A percentile compares a stretch with the other conserved stretches of the same genome.
Evolutionary conservation across 2,113 vertebrate genomes (phyloP).

Genomic region (Myrmecobius fasciatus): DNA sequence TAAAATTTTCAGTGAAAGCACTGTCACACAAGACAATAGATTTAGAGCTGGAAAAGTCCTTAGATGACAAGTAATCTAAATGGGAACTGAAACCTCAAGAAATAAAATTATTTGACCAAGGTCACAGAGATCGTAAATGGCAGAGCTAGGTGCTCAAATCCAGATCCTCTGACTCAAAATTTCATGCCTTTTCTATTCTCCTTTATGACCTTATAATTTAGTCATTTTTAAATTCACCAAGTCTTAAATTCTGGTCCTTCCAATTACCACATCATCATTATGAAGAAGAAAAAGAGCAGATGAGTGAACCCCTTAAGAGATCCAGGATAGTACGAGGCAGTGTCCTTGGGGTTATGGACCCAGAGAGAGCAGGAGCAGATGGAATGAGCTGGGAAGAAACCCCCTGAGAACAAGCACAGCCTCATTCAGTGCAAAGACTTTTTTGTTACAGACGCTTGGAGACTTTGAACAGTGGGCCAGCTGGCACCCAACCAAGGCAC

Average conservation of each 20-base stretch:
- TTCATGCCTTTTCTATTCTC: not conserved
- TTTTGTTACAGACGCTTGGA: not conserved
- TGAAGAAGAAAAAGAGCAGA: not conserved
- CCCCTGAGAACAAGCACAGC: not conserved
- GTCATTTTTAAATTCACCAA: not conserved
- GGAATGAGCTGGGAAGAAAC: not conserved
- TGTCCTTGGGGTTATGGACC: not conserved
- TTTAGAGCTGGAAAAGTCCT: not conserved
- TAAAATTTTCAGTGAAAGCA: not conserved
- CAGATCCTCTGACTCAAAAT: not conserved
- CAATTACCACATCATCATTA: not conserved
- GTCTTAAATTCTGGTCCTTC: not conserved
- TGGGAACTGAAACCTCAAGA: not conserved
- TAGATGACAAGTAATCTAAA: not conserved
- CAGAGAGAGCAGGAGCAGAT: not conserved
- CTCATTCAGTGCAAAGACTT: not conserved
- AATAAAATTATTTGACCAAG: not conserved
- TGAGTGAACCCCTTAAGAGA: slow-evolving; percentile 25
- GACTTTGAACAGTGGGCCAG: not conserved
- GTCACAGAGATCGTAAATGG: not conserved
- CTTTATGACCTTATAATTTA: not conserved
- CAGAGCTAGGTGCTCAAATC: not conserved
- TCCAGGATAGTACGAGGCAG: not conserved
- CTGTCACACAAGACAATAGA: not conserved
- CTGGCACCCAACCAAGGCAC: not conserved